phyloP scores from a whole-genome alignment of 37 sponge, comb jelly and placozoan species.

The Axinella damicornis region DNA sequence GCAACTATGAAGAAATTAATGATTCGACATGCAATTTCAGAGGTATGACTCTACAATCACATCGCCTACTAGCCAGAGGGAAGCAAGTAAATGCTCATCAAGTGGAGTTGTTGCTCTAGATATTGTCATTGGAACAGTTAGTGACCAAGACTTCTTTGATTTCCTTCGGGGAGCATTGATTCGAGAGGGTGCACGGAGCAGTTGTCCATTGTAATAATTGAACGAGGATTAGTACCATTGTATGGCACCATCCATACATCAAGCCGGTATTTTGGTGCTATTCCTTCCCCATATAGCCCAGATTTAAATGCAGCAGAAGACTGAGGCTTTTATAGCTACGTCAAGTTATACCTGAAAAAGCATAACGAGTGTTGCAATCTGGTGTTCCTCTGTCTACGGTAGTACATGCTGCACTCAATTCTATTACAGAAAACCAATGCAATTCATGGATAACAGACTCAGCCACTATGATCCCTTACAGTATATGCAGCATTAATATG shows the following conservation, averaged over 20 bases:
- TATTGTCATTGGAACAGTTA: conserved; percentile 1
- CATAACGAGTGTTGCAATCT: conserved; percentile 21
- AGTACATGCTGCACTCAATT: conserved; percentile 21
- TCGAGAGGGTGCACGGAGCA: no score
- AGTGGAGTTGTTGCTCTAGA: conserved; percentile 27
- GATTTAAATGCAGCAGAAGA: conserved; percentile 40
- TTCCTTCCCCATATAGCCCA: conserved; percentile 48
- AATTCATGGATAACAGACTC: not conserved
- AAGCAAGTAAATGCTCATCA: not conserved
- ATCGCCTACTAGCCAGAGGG: conserved; percentile 16
- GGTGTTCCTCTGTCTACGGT: not conserved
- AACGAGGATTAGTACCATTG: no score
- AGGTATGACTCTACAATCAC: conserved; percentile 8
- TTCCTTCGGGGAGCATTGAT: conserved; percentile 22
- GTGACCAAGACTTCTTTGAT: conserved; percentile 27
- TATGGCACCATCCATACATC: no score
- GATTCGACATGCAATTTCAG: conserved; percentile 8
- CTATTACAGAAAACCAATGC: not conserved
- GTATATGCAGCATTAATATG: no score
- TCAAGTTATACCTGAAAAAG: conserved; percentile 13
- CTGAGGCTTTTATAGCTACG: conserved; percentile 34
- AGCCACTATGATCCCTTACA: no score
- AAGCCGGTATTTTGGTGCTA: conserved; percentile 22
- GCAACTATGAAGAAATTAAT: conserved; percentile 8
- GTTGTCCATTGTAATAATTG: no score